Base-by-base conservation (phyloP, 2,888 invertebrate genomes). In the Sphinx pinastri region DNA sequence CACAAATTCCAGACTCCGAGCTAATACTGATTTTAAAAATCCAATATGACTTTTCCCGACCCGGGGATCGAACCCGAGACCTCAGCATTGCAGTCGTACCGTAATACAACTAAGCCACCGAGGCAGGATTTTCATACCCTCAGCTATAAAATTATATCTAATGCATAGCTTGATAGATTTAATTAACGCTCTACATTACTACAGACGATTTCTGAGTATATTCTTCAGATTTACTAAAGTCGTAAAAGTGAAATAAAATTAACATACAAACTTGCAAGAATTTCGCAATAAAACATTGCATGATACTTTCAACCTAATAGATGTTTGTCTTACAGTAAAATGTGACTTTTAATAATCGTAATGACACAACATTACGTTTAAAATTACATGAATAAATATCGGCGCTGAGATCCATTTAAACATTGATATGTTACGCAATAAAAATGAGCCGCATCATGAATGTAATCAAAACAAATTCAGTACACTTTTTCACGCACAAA, bases 401-500 rank as follows among this genome's bases (percentile, higher is more conserved):
- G 49, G 63, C 63, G 63, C 16, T 60, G 45, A 63, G 49, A 13
- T 63, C 16, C 63, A 63, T 63, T 63, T 47, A 49, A 47, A 13
- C 12, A 63, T 63, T 63, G 63, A 63, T 52, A 54, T 31, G 67
- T 67, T 52, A 67, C n/a, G 38, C 58, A 70, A 70, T 70, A 70
- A 58, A 71, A 75, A 76, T 80, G 75, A 76, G 71, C 76, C 74
- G 79, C 76, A 76, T 77, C 71, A 73, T 68, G 72, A 81, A 79
- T 73, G 77, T 77, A 82, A 82, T 81, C 77, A 79, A 77, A 79
- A 77, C 79, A 81, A 81, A 85, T 81, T 81, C 75, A 70, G 77
- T 77, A 78, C 78, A 81, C 83, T 81, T 81, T 82, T 84, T 84
- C 79, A 83, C 81, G 83, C 82, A 82, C 79, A 80, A 79, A 81